Evolutionary conservation across 2,888 invertebrate genomes (phyloP), one percentile per base, ranked within the genome.

Genomic region (Ferrisia virgata): DNA sequence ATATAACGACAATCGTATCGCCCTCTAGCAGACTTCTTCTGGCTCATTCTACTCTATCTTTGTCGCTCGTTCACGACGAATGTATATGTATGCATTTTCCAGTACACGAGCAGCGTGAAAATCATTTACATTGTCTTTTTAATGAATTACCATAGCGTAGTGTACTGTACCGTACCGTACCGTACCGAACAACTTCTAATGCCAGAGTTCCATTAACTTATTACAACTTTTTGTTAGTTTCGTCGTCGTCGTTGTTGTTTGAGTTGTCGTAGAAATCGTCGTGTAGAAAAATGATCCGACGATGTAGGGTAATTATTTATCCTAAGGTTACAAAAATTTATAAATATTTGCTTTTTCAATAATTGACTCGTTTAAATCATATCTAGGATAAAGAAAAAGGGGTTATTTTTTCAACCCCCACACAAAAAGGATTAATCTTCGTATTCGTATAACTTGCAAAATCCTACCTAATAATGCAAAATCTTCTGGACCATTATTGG

Each of bases 41-140:
- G n/a, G n/a, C n/a, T n/a, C n/a, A n/a, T 36, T 36, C 36, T 47
- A 22, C n/a, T 47, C 47, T n/a, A 47, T 47, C 47, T 47, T n/a
- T 47, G 47, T 47, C 47, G 47, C 18, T 47, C 40, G 40, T 40
- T 18, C n/a, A 58, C 5, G n/a, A 58, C 22, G n/a, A 58, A 22
- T 58, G 13, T n/a, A 18, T 58, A 58, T n/a, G 18, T 22, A n/a
- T 58, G n/a, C 15, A 18, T 6, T 13, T 18, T 76, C 76, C 36
- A 58, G 25, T 43, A 43, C 43, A 13, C 43, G 43, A 43, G 43
- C 58, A 13, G 6, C 39, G 39, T 8, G 39, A 22, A 58, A 58
- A 58, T 58, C 58, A 58, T 58, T 58, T 64, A 64, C 64, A 28
- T 64, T 64, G 64, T 64, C 64, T 64, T 64, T 64, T 64, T 64